These are phyloP conservation scores for Dipodomys stephensi DNA, from an alignment of 2,113 vertebrate species.

Conservation along the genomic window DNA sequence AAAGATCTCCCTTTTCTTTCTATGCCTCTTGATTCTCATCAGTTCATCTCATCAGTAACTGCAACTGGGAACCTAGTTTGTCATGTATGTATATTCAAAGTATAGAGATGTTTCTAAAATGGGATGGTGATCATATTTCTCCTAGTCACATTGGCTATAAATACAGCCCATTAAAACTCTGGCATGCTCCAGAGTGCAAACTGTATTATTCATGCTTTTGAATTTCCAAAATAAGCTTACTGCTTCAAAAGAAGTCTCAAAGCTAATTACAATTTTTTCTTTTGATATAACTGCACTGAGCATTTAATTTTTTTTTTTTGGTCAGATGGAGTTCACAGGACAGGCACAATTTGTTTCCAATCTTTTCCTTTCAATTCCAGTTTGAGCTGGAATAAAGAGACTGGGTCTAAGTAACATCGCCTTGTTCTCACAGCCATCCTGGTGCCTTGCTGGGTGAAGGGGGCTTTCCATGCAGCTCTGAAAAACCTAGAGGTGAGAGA, in stretches of 20 bases:
- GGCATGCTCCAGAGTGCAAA: neutral
- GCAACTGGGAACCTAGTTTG: neutral
- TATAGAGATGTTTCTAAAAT: neutral
- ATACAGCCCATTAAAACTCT: slow-evolving; percentile 1
- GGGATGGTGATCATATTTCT: slow-evolving; percentile 1
- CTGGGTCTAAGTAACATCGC: too few relatives aligned
- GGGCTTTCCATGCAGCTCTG: too few relatives aligned
- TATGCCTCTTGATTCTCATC: neutral
- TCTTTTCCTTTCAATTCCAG: too few relatives aligned
- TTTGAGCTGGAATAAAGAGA: too few relatives aligned
- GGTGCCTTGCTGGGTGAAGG: too few relatives aligned
- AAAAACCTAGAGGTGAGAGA: too few relatives aligned
- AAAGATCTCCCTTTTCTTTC: slow-evolving; percentile 40
- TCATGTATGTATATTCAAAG: neutral
- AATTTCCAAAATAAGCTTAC: neutral
- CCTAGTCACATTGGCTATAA: slow-evolving; percentile 25
- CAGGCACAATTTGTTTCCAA: neutral
- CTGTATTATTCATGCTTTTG: slow-evolving; percentile 39
- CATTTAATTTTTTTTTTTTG: neutral
- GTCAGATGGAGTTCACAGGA: neutral
- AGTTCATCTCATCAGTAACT: slow-evolving; percentile 17
- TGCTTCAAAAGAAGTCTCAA: slow-evolving; percentile 1
- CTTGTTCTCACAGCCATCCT: too few relatives aligned
- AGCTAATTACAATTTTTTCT: neutral
- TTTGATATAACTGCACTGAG: neutral